A percentile compares a stretch with the other conserved stretches of the same genome.
Conservation (phyloP, 2,888 invertebrate species). For the Pachymerium ferrugineum region DNA sequence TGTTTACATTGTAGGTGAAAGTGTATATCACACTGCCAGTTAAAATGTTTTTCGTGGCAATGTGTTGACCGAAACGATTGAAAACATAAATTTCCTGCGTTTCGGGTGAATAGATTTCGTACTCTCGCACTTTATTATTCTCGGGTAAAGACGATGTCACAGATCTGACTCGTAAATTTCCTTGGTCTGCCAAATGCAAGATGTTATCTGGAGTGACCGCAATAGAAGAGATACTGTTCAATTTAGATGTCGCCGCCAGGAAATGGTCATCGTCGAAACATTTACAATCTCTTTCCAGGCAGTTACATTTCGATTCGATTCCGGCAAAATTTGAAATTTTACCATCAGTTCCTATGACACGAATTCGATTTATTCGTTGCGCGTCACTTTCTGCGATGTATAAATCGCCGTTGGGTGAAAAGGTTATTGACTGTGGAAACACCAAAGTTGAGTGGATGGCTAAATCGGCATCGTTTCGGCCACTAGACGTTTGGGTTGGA, state of each 20-base stretch:
- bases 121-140: slow-evolving; percentile 75
- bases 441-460: slow-evolving; percentile 56
- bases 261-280: slow-evolving; percentile 87
- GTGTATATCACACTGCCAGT: slow-evolving; percentile 88
- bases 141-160: slow-evolving; percentile 65
- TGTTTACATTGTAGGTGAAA: slow-evolving; percentile 93
- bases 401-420: slow-evolving; percentile 83
- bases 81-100: slow-evolving; percentile 90
- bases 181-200: slow-evolving; percentile 89
- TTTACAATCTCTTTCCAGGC: slow-evolving; percentile 66
- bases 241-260: slow-evolving; percentile 47
- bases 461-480: slow-evolving; percentile 41
- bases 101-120: slow-evolving; percentile 87
- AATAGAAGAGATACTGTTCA: slow-evolving; percentile 57
- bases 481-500: slow-evolving; percentile 51
- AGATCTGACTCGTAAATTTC: slow-evolving; percentile 44
- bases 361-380: slow-evolving; percentile 62
- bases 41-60: slow-evolving; percentile 87
- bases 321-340: slow-evolving; percentile 88
- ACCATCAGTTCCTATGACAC: slow-evolving; percentile 91
- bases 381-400: slow-evolving; percentile 90
- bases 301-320: slow-evolving; percentile 60
- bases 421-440: slow-evolving; percentile 80
- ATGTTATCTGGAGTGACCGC: slow-evolving; percentile 94
- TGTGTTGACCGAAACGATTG: slow-evolving; percentile 78